Evolutionary conservation across 1,140 invertebrate genomes (phyloP), one percentile per base, ranked within the genome.

Genomic region (Scaptomyza pallida): DNA sequence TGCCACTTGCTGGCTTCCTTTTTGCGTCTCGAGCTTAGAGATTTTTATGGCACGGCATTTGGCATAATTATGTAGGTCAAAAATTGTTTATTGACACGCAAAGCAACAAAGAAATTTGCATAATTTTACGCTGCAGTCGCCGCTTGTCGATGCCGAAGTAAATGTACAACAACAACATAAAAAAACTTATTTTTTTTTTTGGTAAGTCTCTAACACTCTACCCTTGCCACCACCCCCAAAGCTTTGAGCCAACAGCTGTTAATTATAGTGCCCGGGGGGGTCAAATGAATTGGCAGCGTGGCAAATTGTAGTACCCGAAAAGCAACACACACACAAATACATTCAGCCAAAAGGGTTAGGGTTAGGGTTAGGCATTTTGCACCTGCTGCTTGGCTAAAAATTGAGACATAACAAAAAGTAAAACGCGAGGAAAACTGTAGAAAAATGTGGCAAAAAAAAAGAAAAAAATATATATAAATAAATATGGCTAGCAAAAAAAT

Each of bases 81-180:
- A 89, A 89, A 89, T 89, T 89, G 83, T 89, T 89, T 89, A 89
- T 89, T 89, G 83, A 89, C 83, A 89, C 79, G 83, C 83, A 86
- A 88, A 75, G 68, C 77, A 86, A 88, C 82, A 82, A 72, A 82
- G 78, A 86, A 88, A 88, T 89, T 88, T 88, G 83, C 83, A 88
- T 88, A 88, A 88, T 88, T 88, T 89, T 86, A 82, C 82, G 82
- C 82, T 82, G 79, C 70, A 86, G 76, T 67, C 48, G 59, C 62
- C 10, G 26, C 26, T 30, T 30, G 26, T 30, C 26, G 26, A 30
- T 52, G 47, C 52, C 59, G 48, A 62, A 30, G 9, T 12, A 3
- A 16, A 65, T 30, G 41, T 21, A 26, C n/a, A 19, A 30, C 17
- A 71, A 54, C 62, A 33, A 26, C 50, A 45, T 51, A n/a, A n/a